These are phyloP conservation scores for Sciurus vulgaris DNA, from an alignment of 2,797 vertebrate genomes.

Conservation along the genomic window DNA sequence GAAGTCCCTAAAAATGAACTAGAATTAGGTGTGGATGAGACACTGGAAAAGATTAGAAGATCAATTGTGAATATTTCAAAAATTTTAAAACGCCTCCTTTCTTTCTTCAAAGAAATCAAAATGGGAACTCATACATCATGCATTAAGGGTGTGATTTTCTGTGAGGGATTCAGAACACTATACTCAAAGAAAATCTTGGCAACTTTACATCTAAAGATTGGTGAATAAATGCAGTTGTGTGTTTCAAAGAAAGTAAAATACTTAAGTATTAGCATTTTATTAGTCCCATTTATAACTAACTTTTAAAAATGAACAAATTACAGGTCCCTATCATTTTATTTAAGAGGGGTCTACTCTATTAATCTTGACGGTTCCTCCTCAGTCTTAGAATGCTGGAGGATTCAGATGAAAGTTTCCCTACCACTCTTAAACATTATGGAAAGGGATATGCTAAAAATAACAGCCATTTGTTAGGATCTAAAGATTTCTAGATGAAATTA, in stretches of 20 bases:
- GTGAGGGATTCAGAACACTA: not conserved
- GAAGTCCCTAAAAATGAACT: not conserved
- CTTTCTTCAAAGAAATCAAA: constrained; percentile 47
- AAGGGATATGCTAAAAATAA: constrained; percentile 18
- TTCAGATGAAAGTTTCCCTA: not conserved
- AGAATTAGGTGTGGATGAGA: not conserved
- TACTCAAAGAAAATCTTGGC: not conserved
- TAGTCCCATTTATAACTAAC: not conserved
- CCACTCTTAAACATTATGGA: not conserved
- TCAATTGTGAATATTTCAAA: not conserved
- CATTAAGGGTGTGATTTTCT: not conserved
- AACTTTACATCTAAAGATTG: not conserved
- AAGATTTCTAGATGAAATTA: not conserved
- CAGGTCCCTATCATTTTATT: not conserved
- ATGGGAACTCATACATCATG: not conserved
- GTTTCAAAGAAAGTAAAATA: constrained; percentile 55
- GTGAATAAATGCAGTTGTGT: constrained; percentile 11
- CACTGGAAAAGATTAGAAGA: not conserved
- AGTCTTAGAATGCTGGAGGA: accelerated
- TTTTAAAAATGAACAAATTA: constrained; percentile 42
- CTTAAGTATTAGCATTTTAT: constrained; percentile 41
- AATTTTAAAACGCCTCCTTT: not conserved
- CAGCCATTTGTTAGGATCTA: not conserved
- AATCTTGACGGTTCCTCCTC: not conserved
- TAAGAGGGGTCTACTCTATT: not conserved